A percentile compares a stretch with the other conserved stretches of the same genome.
Evolutionary conservation across 1,140 invertebrate species (phyloP).

Genomic region (Ips nitidus): DNA sequence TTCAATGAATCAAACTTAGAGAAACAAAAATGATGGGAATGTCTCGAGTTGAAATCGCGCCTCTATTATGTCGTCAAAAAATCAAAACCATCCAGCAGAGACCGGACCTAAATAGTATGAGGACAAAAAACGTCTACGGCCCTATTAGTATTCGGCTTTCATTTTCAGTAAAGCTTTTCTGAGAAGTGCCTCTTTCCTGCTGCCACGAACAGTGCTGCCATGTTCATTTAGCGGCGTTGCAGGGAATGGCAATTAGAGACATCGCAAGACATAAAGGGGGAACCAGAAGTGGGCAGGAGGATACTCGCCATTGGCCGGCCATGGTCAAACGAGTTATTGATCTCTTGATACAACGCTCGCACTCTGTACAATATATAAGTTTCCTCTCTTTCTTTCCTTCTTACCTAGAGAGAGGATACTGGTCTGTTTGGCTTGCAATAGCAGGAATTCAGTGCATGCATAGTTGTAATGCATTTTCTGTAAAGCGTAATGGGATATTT

Average conservation of each 20-base stretch:
- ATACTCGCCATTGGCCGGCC: slow-evolving; percentile 39
- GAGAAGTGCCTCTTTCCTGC: slow-evolving; percentile 6
- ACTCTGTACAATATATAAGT: neutral
- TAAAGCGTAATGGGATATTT: slow-evolving; percentile 2
- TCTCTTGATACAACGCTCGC: slow-evolving; percentile 32
- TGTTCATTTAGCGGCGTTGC: slow-evolving; percentile 32
- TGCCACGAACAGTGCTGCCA: slow-evolving; percentile 34
- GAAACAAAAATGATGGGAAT: too few species aligned
- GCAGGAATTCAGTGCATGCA: slow-evolving; percentile 4
- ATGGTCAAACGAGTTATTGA: slow-evolving; percentile 44
- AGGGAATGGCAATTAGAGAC: slow-evolving; percentile 40
- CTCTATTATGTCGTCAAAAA: too few species aligned
- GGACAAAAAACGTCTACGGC: neutral
- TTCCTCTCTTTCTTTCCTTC: slow-evolving; percentile 17
- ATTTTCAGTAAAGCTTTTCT: slow-evolving; percentile 24
- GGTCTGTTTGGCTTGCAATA: slow-evolving; percentile 5
- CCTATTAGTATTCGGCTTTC: slow-evolving; percentile 27
- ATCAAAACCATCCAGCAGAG: too few species aligned
- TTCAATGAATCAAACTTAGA: too few species aligned
- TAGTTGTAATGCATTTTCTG: slow-evolving; percentile 12
- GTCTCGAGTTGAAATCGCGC: too few species aligned
- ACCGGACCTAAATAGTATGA: too few species aligned
- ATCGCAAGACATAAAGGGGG: slow-evolving; percentile 24
- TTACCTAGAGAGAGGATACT: slow-evolving; percentile 2
- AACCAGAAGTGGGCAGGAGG: slow-evolving; percentile 11